Evolutionary conservation across 2,888 invertebrate species (phyloP).

Genomic region (Conops quadrifasciatus): DNA sequence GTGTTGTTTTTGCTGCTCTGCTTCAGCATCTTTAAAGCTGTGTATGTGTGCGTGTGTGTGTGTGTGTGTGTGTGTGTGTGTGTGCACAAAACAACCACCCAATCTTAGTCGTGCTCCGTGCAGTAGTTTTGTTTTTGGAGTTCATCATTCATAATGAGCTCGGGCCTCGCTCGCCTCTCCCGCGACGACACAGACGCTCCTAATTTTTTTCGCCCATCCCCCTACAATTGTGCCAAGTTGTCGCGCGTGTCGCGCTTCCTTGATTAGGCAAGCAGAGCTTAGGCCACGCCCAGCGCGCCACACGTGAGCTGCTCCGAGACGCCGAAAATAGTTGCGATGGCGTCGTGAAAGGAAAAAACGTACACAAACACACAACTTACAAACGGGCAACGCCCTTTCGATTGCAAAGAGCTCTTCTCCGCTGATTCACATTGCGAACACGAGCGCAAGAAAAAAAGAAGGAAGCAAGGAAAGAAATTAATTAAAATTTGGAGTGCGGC

Average conservation of each 20-base stretch:
- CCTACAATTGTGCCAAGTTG: constrained; percentile 9
- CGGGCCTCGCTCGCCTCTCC: background rate
- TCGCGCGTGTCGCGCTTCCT: constrained; percentile 8
- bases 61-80: constrained; percentile 8
- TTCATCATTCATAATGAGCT: constrained; percentile 25
- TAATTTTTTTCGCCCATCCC: background rate
- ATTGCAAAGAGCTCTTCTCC: background rate
- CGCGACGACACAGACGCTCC: background rate
- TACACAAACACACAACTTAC: background rate
- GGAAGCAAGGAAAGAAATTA: constrained; percentile 4
- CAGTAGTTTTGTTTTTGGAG: constrained; percentile 15
- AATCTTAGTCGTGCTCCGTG: background rate
- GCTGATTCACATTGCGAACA: too few species aligned
- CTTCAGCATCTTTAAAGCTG: background rate
- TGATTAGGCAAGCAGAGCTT: background rate
- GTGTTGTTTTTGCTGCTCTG: too few species aligned
- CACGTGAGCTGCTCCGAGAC: constrained; percentile 1
- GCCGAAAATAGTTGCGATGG: constrained; percentile 27
- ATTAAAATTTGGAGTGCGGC: background rate
- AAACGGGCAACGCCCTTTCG: background rate
- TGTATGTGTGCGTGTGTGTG: background rate
- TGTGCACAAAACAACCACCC: constrained; percentile 20
- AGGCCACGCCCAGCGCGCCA: constrained; percentile 16
- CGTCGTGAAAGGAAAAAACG: constrained; percentile 13
- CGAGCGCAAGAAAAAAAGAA: background rate